Conservation (phyloP, 1,140 invertebrate species). For the Schmidtea mediterranea region DNA sequence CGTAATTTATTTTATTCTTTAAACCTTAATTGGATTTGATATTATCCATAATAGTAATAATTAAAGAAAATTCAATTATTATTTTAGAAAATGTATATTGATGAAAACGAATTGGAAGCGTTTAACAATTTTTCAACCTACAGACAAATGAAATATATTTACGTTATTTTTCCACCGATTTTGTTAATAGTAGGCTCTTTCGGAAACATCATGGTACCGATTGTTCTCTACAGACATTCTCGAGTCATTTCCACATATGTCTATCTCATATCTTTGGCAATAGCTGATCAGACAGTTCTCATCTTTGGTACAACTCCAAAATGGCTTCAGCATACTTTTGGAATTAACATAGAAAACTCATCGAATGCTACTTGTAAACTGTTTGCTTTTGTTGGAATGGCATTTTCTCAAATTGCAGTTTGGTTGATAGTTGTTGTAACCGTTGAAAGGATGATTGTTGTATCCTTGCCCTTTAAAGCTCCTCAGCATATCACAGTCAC, state of each 20-base stretch:
- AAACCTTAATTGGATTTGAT: no score
- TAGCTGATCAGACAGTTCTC: constrained; percentile 9
- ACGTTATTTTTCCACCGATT: no score
- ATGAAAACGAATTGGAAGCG: no score
- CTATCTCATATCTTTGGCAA: constrained; percentile 9
- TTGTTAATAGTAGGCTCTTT: no score
- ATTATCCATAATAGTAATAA: no score
- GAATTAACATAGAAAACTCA: constrained; percentile 1
- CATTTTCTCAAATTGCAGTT: constrained; percentile 10
- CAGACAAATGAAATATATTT: no score
- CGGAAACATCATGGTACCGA: no score
- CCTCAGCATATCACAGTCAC: constrained; percentile 7
- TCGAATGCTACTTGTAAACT: constrained; percentile 9
- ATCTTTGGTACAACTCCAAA: constrained; percentile 8
- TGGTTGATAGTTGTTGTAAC: constrained; percentile 20
- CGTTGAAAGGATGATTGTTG: constrained; percentile 15
- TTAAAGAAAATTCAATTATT: no score
- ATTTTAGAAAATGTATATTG: no score
- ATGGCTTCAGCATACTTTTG: constrained; percentile 7
- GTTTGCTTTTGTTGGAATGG: constrained; percentile 9
- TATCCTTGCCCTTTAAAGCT: constrained; percentile 14
- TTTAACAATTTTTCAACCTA: no score
- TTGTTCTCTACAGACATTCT: no score
- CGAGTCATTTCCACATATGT: constrained; percentile 7
- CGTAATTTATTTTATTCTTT: no score